These are phyloP conservation scores for Phrixothrix hirtus DNA, from an alignment of 2,888 invertebrate genomes.

Conservation along the genomic window DNA sequence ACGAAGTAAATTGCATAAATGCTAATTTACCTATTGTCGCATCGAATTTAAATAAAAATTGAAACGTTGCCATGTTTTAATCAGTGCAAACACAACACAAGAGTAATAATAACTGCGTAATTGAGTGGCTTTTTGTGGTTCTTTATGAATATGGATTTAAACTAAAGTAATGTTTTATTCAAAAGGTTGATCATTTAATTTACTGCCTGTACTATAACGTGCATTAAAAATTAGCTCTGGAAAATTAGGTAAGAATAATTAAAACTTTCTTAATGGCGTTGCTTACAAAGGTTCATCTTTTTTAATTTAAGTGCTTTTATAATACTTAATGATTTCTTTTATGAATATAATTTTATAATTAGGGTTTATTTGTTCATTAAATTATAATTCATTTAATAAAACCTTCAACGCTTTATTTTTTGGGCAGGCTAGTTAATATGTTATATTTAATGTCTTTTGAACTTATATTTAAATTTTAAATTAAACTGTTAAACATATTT, in stretches of 20 bases:
- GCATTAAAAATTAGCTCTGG: slow-evolving; percentile 32
- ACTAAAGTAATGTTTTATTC: slow-evolving; percentile 34
- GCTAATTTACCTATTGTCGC: background rate
- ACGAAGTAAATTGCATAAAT: background rate
- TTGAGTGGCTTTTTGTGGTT: background rate
- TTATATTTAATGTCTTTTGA: too few relatives aligned
- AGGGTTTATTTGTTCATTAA: background rate
- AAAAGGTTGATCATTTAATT: slow-evolving; percentile 34
- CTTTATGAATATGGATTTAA: slow-evolving; percentile 37
- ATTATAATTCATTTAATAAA: too few relatives aligned
- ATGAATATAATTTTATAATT: background rate
- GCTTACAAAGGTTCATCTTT: background rate
- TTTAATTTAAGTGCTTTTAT: background rate
- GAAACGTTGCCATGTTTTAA: background rate
- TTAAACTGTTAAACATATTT: too few relatives aligned
- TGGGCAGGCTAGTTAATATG: too few relatives aligned
- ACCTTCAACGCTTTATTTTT: too few relatives aligned
- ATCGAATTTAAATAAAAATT: background rate
- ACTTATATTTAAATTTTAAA: too few relatives aligned
- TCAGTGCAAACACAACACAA: too few relatives aligned
- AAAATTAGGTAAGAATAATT: slow-evolving; percentile 26
- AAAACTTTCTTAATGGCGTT: background rate
- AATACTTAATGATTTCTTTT: background rate
- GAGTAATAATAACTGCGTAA: too few relatives aligned
- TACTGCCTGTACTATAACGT: slow-evolving; percentile 25